Percentiles rank a stretch among this genome's conserved stretches.
Evolutionary conservation across 2,888 invertebrate species (phyloP).

Genomic region (Matsumyia berberina): DNA sequence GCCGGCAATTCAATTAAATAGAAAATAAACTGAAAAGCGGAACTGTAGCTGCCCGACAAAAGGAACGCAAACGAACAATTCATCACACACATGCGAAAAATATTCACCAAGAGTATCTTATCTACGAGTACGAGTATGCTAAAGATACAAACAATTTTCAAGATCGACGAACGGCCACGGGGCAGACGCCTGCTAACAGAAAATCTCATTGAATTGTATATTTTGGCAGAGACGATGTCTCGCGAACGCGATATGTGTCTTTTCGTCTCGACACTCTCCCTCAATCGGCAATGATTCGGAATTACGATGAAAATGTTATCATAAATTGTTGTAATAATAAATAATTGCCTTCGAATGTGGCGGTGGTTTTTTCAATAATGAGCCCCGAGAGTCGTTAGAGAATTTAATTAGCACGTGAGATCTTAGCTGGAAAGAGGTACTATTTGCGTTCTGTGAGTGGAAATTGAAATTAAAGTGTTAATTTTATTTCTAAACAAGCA

Average conservation of each 20-base stretch:
- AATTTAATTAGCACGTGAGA: constrained; percentile 18
- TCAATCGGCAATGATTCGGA: constrained; percentile 25
- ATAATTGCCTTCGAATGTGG: constrained; percentile 28
- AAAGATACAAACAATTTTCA: background rate
- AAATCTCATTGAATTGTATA: constrained; percentile 18
- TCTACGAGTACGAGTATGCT: background rate
- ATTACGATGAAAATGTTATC: constrained; percentile 39
- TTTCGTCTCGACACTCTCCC: constrained; percentile 12
- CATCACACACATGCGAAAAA: background rate
- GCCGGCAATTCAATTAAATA: constrained; percentile 34
- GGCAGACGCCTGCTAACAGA: constrained; percentile 1
- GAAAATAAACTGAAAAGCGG: constrained; percentile 39
- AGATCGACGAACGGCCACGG: constrained; percentile 29
- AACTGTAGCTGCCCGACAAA: constrained; percentile 35
- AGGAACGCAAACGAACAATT: constrained; percentile 8
- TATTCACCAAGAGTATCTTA: background rate
- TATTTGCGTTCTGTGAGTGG: background rate
- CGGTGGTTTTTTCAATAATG: constrained; percentile 2
- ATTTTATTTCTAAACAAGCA: background rate
- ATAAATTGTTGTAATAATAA: constrained; percentile 26
- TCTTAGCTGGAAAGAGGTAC: constrained; percentile 6
- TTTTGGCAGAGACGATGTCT: constrained; percentile 35
- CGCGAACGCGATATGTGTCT: background rate
- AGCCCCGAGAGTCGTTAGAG: constrained; percentile 2
- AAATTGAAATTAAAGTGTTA: background rate